Conservation (phyloP, 2,797 vertebrate genomes). For the Chanos chanos region DNA sequence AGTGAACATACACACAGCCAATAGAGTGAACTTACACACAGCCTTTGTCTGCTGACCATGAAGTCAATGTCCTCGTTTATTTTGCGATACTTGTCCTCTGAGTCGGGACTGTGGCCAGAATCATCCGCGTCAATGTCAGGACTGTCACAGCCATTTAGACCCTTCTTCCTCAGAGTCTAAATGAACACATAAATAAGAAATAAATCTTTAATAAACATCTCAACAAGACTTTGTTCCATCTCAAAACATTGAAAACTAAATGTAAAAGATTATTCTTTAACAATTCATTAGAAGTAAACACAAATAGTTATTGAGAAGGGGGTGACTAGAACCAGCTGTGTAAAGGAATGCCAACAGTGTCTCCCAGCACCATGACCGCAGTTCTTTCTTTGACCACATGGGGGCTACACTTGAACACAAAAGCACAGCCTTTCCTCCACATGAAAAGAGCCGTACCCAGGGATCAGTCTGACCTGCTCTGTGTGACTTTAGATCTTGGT, state of each 20-base stretch:
- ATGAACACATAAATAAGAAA: constrained; percentile 52
- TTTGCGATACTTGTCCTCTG: constrained; percentile 95
- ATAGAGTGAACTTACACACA: constrained; percentile 83
- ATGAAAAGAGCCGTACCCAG: too few species aligned
- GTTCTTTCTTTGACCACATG: constrained; percentile 40
- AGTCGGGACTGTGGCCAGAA: constrained; percentile 97
- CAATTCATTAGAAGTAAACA: too few species aligned
- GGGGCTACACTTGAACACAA: constrained; percentile 45
- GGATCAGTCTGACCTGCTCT: too few species aligned
- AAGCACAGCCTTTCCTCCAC: neutral
- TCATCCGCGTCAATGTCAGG: constrained; percentile 96
- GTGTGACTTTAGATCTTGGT: too few species aligned
- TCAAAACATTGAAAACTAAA: too few species aligned
- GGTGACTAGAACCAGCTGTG: too few species aligned
- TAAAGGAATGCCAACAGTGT: neutral
- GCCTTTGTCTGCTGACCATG: constrained; percentile 96
- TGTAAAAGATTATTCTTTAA: neutral
- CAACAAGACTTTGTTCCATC: too few species aligned
- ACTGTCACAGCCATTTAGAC: constrained; percentile 95
- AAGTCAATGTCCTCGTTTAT: constrained; percentile 98
- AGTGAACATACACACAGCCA: constrained; percentile 52
- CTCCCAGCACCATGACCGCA: neutral
- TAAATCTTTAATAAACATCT: too few species aligned
- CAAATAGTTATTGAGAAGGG: too few species aligned
- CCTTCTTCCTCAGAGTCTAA: constrained; percentile 97